Evolutionary conservation across 1,140 invertebrate genomes (phyloP), one percentile per base, ranked within the genome.

Genomic region (Saccostrea echinata): DNA sequence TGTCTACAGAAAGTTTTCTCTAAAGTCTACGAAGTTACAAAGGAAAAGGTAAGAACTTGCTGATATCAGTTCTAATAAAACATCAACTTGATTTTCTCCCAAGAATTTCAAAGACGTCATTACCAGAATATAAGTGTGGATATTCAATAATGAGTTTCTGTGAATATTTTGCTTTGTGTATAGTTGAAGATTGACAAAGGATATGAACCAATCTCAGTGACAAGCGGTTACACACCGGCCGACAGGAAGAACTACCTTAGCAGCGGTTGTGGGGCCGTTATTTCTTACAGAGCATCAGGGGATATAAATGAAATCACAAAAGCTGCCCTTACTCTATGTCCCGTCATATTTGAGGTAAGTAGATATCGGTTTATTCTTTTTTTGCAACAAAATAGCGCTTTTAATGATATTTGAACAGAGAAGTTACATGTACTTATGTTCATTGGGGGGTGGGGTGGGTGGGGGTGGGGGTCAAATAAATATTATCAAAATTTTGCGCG

Each of bases 1-100:
- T 92, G 91, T 86, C 51, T 91, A 8, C 91, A 92, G 76, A 88
- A 86, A 68, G 88, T 89, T 16, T 84, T 92, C 43, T 82, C 84
- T 1, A 85, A 51, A 76, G 61, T 53, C 13, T 71, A 43, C 30
- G 61, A 51, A 35, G 57, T 71, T n/a, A 85, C 84, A 85, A 68
- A 13, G 35, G 3, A 68, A n/a, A 85, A 51, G 43, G 84, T 85
- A n/a, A 71, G 13, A 71, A 71, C 6, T 24, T 24, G 18, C 21
- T 71, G 9, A 16, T 18, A 27, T n/a, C 18, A 1, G 3, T 64
- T 43, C 43, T 43, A 43, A 43, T 4, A 8, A 43, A 43, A 43
- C 43, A 43, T 43, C 43, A 43, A 43, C 43, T 43, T 43, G 35
- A 43, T n/a, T n/a, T n/a, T n/a, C n/a, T n/a, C n/a, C n/a, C n/a